Evolutionary conservation across 2,888 invertebrate species (phyloP).

Genomic region (Aspidiotus rigidus): DNA sequence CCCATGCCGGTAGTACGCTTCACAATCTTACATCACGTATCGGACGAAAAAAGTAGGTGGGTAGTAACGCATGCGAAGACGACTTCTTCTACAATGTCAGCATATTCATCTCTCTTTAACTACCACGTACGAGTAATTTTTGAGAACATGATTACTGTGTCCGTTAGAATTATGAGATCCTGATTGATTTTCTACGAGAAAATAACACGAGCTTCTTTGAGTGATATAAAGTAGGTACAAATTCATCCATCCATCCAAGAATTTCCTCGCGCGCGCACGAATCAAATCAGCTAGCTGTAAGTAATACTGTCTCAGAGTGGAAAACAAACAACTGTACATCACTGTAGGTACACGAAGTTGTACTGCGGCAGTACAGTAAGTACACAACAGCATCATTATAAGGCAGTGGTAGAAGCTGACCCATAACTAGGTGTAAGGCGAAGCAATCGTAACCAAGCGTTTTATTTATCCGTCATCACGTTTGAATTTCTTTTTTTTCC

Average conservation of each 20-base stretch:
- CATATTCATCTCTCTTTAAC: no score
- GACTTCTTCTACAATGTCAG: no score
- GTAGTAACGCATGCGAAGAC: no score
- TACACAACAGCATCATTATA: slow-evolving; percentile 19
- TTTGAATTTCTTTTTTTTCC: slow-evolving; percentile 14
- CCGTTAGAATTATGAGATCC: slow-evolving; percentile 13
- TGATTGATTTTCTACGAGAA: slow-evolving; percentile 15
- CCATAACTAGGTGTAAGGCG: slow-evolving; percentile 16
- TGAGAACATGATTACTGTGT: slow-evolving; percentile 2
- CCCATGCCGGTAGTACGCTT: no score
- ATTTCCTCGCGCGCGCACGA: not conserved
- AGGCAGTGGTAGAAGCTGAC: slow-evolving; percentile 33
- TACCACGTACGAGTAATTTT: not conserved
- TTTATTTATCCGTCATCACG: slow-evolving; percentile 21
- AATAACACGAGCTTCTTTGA: slow-evolving; percentile 9
- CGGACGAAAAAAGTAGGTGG: no score
- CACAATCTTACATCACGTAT: no score
- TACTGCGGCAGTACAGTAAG: not conserved
- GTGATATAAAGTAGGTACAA: not conserved
- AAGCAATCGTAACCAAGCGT: slow-evolving; percentile 27
- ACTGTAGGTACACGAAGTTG: not conserved
- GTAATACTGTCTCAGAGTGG: not conserved
- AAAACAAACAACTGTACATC: slow-evolving; percentile 2
- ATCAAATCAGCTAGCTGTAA: not conserved
- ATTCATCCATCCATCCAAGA: not conserved